Evolutionary conservation across 2,888 invertebrate genomes (phyloP).

Genomic region (Aplocera efformata): DNA sequence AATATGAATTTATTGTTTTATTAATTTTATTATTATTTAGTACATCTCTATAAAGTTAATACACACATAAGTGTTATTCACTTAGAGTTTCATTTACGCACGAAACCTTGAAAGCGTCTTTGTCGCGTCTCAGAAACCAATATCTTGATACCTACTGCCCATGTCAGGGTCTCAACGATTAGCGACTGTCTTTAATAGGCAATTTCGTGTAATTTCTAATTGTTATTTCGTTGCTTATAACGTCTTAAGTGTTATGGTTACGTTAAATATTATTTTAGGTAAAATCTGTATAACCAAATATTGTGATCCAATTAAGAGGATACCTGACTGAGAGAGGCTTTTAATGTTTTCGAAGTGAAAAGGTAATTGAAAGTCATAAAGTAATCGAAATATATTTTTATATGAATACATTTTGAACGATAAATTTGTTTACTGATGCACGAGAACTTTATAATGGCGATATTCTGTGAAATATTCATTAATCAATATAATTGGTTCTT

Average conservation of each 20-base stretch:
- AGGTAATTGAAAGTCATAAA: background rate
- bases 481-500: too few relatives aligned
- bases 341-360: background rate
- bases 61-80: too few relatives aligned
- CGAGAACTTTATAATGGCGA: too few relatives aligned
- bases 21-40: too few relatives aligned
- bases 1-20: too few relatives aligned
- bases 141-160: conserved; percentile 13
- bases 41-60: too few relatives aligned
- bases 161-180: conserved; percentile 25
- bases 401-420: too few relatives aligned
- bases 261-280: conserved; percentile 28
- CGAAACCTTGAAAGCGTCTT: too few relatives aligned
- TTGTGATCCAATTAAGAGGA: conserved; percentile 12
- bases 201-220: conserved; percentile 30
- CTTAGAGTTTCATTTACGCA: too few relatives aligned
- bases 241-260: conserved; percentile 25
- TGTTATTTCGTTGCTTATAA: conserved; percentile 26
- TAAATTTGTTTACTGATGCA: too few relatives aligned
- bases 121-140: conserved; percentile 8
- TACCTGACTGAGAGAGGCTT: background rate
- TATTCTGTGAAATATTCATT: too few relatives aligned
- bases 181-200: conserved; percentile 25
- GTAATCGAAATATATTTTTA: background rate
- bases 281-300: conserved; percentile 12